Base-by-base conservation (phyloP, 2,888 invertebrate genomes). In the Amiota mariae region DNA sequence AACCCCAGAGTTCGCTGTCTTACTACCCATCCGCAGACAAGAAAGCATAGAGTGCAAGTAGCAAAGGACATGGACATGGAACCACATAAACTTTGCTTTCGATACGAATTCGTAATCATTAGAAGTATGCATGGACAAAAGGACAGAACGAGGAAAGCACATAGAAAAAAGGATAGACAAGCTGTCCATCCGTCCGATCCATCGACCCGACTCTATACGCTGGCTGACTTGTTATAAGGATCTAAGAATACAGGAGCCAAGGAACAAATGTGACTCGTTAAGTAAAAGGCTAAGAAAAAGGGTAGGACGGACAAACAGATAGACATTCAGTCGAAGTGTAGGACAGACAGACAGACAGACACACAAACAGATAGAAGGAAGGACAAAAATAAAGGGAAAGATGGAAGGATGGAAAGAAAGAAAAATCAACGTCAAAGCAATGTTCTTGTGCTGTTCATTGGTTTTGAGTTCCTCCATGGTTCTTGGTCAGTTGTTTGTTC, bases 81-180 rank as follows among this genome's bases (percentile, higher is more conserved):
- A 84, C 84, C 84, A 71, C 84, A 86, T 71, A 85, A 84, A 84
- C 72, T 86, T 85, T 78, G 66, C 66, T 76, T 86, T 84, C 87
- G 80, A 84, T 84, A 81, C 59, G 73, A 84, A 86, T 84, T 85
- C 81, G 77, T 80, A 80, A 84, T 86, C 86, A 83, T 86, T 83
- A 80, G 84, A 78, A 75, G 76, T 70, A 64, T 48, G 67, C 74
- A 48, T 70, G 70, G 63, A 71, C 63, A 47, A 66, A 47, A 71
- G 74, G 73, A 72, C 11, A 13, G 66, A 74, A 70, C 10, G 67
- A 68, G 51, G 13, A 24, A 20, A 9, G 15, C 10, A 20, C 48
- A 12, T n/a, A 66, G 20, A 20, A 18, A 47, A 36, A 64, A 63
- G 24, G 63, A 20, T 59, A 20, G 36, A 59, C 59, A 11, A 24